Evolutionary conservation across 2,888 invertebrate genomes (phyloP).

Genomic region (Diadromus collaris): DNA sequence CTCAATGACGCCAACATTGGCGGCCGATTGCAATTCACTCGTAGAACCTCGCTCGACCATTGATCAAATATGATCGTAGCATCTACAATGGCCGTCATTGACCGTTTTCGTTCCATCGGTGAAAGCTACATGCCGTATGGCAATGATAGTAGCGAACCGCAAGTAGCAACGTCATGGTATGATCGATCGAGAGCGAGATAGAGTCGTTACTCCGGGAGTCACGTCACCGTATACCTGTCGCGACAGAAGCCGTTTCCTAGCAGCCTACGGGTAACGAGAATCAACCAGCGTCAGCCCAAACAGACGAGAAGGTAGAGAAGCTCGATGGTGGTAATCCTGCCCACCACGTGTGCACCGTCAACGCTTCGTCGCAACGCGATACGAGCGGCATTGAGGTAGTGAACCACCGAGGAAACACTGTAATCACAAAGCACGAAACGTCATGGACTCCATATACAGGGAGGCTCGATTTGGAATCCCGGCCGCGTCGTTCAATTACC

Average conservation of each 20-base stretch:
- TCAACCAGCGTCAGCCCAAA: neutral
- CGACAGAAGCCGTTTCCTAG: conserved; percentile 10
- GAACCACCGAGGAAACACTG: neutral
- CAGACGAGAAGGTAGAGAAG: neutral
- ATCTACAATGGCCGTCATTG: no score
- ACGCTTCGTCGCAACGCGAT: conserved; percentile 9
- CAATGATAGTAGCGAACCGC: conserved; percentile 12
- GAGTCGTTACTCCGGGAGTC: conserved; percentile 17
- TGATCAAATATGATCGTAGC: no score
- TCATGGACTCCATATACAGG: conserved; percentile 9
- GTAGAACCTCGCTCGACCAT: no score
- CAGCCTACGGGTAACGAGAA: conserved; percentile 12
- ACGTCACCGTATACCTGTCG: conserved; percentile 1
- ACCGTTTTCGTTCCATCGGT: no score
- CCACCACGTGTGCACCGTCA: conserved; percentile 12
- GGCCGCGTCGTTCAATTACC: conserved; percentile 32
- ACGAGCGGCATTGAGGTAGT: conserved; percentile 3
- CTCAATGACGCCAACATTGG: no score
- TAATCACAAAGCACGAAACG: conserved; percentile 18
- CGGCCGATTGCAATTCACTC: no score
- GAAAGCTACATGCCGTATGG: neutral
- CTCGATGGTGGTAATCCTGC: conserved; percentile 18
- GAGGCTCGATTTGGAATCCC: conserved; percentile 23
- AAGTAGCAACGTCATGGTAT: conserved; percentile 27
- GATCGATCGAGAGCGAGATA: neutral